Percentiles rank a stretch among this genome's conserved stretches.
These are phyloP conservation scores for Pollicipes pollicipes DNA, from an alignment of 1,140 invertebrate genomes.

Conservation along the genomic window DNA sequence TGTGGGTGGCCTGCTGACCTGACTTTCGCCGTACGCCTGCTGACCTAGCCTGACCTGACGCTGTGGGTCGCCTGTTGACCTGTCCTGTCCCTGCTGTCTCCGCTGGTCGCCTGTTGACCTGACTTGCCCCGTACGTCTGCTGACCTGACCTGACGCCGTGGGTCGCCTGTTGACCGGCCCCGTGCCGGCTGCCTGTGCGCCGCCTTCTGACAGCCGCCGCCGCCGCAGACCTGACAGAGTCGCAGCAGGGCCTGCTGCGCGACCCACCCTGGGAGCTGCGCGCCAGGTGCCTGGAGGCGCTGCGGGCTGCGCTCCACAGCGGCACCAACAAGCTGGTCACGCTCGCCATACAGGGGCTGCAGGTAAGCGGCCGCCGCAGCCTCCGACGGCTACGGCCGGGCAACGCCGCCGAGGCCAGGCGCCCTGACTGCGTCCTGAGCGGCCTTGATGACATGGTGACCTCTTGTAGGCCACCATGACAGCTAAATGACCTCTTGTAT, in stretches of 20 bases:
- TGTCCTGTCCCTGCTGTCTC: too few relatives aligned
- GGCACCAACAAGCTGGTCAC: slow-evolving; percentile 63
- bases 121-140: too few relatives aligned
- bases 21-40: neutral
- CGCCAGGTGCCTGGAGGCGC: slow-evolving; percentile 56
- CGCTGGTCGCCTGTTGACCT: too few relatives aligned
- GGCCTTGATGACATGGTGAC: too few relatives aligned
- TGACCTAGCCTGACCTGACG: neutral
- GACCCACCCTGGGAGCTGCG: slow-evolving; percentile 65
- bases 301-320: slow-evolving; percentile 70
- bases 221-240: slow-evolving; percentile 56
- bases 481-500: slow-evolving; percentile 6
- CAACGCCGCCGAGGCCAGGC: too few relatives aligned
- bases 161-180: too few relatives aligned
- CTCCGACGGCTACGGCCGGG: too few relatives aligned
- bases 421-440: too few relatives aligned
- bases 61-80: neutral
- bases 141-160: neutral
- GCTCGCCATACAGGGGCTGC: slow-evolving; percentile 61
- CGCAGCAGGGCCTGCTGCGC: slow-evolving; percentile 53
- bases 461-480: too few relatives aligned
- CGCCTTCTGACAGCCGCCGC: slow-evolving; percentile 15
- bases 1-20: too few relatives aligned
- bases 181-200: neutral
- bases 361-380: slow-evolving; percentile 55